These are phyloP conservation scores for Embidobia sp. DNA, from an alignment of 2,888 invertebrate species.

Conservation along the genomic window DNA sequence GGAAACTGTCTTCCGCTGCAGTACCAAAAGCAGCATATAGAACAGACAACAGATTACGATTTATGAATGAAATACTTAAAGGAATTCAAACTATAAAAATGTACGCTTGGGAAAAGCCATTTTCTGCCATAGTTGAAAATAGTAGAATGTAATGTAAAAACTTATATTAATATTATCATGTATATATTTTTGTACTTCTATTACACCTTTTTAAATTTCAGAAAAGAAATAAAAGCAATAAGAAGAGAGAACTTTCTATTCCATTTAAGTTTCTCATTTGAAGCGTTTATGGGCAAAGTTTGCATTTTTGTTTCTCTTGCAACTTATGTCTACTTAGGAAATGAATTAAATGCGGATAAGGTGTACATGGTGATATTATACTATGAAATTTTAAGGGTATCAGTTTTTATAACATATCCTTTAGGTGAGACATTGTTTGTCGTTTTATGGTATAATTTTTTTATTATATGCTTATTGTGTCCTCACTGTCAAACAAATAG, in stretches of 20 bases:
- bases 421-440: constrained; percentile 76
- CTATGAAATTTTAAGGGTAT: constrained; percentile 87
- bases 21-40: constrained; percentile 86
- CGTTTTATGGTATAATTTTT: too few relatives aligned
- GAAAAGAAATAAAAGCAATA: constrained; percentile 81
- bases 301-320: constrained; percentile 87
- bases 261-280: constrained; percentile 84
- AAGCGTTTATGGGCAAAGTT: constrained; percentile 87
- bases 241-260: constrained; percentile 82
- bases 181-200: too few relatives aligned
- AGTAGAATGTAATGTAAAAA: too few relatives aligned
- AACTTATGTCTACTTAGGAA: constrained; percentile 84
- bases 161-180: too few relatives aligned
- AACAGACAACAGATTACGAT: constrained; percentile 91
- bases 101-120: constrained; percentile 93
- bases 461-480: too few relatives aligned
- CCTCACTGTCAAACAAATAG: too few relatives aligned
- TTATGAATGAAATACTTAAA: constrained; percentile 94
- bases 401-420: constrained; percentile 88
- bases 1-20: not conserved
- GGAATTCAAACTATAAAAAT: constrained; percentile 94
- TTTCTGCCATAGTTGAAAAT: too few relatives aligned
- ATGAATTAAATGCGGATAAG: constrained; percentile 86
- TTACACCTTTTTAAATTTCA: too few relatives aligned
- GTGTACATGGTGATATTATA: constrained; percentile 88